phyloP scores from a whole-genome alignment of 2,797 vertebrate species.

The Poliocrania exsul region DNA sequence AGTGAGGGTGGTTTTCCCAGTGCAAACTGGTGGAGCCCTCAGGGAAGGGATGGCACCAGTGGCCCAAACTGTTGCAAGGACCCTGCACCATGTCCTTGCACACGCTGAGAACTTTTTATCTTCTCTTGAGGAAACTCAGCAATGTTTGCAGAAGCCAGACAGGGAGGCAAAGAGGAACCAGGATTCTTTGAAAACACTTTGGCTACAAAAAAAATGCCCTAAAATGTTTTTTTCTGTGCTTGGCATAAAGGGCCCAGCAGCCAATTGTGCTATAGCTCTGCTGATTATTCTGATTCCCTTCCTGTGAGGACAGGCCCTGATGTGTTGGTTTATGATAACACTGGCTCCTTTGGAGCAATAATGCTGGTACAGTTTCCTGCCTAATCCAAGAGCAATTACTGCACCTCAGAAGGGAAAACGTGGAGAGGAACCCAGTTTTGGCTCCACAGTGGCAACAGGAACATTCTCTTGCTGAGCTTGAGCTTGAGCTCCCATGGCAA shows the following conservation, averaged over 20 bases:
- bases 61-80: not conserved
- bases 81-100: rapidly evolving
- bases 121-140: not conserved
- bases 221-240: not conserved
- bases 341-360: conserved; percentile 82
- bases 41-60: not conserved
- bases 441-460: conserved; percentile 36
- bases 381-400: conserved; percentile 81
- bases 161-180: conserved; percentile 23
- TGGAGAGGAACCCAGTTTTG: conserved; percentile 61
- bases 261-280: conserved; percentile 74
- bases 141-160: conserved; percentile 28
- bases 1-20: not conserved
- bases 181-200: not conserved
- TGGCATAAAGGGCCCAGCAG: conserved; percentile 39
- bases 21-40: not conserved
- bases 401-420: conserved; percentile 68
- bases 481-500: not conserved
- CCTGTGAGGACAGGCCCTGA: conserved; percentile 78
- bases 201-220: not conserved
- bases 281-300: conserved; percentile 80
- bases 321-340: conserved; percentile 83
- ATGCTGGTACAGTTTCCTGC: conserved; percentile 83
- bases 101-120: rapidly evolving
- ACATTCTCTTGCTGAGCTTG: conserved; percentile 34